A percentile compares a stretch with the other conserved stretches of the same genome.
phyloP scores from a whole-genome alignment of 2,113 vertebrate genomes.

The Megaleporinus macrocephalus region DNA sequence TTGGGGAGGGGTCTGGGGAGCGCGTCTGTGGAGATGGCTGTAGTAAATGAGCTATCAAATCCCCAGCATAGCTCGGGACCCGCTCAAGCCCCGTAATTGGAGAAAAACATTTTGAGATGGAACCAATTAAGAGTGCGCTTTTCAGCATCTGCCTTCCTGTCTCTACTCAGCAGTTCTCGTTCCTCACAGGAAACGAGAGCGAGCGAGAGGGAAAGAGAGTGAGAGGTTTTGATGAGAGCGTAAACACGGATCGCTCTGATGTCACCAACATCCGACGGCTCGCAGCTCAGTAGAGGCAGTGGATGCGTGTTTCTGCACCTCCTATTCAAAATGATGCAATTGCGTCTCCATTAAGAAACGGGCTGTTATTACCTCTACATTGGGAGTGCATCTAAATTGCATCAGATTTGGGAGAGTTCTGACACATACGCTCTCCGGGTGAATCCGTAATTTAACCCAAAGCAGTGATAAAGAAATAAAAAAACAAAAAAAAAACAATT shows the following conservation, averaged over 20 bases:
- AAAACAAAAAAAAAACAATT: no score
- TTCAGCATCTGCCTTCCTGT: constrained; percentile 44
- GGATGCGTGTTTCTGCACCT: not conserved
- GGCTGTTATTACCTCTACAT: not conserved
- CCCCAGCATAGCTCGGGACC: constrained; percentile 31
- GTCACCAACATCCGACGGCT: constrained; percentile 2
- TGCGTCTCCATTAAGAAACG: not conserved
- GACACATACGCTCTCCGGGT: not conserved
- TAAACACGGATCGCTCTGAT: constrained; percentile 1
- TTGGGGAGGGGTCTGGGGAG: constrained; percentile 37
- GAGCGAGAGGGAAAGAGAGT: constrained; percentile 12
- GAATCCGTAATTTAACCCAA: not conserved
- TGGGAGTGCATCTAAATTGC: not conserved
- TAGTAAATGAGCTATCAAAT: constrained; percentile 49
- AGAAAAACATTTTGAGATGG: constrained; percentile 53
- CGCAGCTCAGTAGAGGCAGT: no score
- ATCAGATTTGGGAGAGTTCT: not conserved
- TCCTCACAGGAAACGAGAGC: constrained; percentile 41
- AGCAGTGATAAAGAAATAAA: no score
- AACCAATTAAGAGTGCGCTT: constrained; percentile 53
- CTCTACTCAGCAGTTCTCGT: constrained; percentile 40
- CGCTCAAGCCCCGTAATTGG: constrained; percentile 46
- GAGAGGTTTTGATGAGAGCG: constrained; percentile 39
- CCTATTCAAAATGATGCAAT: not conserved
- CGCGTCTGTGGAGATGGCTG: constrained; percentile 29